These are phyloP conservation scores for Anniella stebbinsi DNA, from an alignment of 2,797 vertebrate genomes.

Conservation along the genomic window DNA sequence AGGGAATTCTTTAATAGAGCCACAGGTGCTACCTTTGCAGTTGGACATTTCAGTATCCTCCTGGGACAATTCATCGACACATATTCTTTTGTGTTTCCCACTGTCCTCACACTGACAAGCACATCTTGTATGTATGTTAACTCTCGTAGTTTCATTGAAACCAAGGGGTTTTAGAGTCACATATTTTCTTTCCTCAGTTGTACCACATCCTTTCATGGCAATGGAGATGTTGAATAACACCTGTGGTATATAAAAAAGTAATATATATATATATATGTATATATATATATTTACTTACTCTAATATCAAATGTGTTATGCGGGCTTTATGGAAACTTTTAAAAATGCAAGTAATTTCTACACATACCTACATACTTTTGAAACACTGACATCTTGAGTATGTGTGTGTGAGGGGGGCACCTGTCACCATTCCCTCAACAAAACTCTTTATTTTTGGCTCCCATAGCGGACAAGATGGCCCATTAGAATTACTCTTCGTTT, in stretches of 20 bases:
- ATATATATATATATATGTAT: constrained; percentile 50
- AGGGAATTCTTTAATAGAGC: constrained; percentile 42
- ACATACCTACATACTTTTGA: not conserved
- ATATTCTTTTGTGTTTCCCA: constrained; percentile 68
- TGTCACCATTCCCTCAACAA: not conserved
- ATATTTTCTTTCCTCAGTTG: constrained; percentile 78
- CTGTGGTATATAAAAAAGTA: constrained; percentile 81
- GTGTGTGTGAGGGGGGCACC: not conserved
- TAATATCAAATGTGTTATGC: not conserved
- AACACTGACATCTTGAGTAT: not conserved
- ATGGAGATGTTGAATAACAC: constrained; percentile 93
- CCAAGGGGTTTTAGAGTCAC: constrained; percentile 89
- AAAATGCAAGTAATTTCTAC: not conserved
- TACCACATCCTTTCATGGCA: constrained; percentile 85
- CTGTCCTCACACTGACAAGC: constrained; percentile 82
- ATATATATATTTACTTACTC: not conserved
- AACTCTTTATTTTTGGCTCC: not conserved
- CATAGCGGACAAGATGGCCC: not conserved
- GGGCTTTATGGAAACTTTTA: not conserved
- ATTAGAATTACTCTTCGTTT: not conserved
- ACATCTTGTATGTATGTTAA: constrained; percentile 86
- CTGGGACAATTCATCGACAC: constrained; percentile 71
- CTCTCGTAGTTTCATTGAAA: constrained; percentile 91
- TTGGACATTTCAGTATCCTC: constrained; percentile 66
- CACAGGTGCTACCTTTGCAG: constrained; percentile 75